phyloP scores from a whole-genome alignment of 2,113 vertebrate genomes.

The Felis catus region DNA sequence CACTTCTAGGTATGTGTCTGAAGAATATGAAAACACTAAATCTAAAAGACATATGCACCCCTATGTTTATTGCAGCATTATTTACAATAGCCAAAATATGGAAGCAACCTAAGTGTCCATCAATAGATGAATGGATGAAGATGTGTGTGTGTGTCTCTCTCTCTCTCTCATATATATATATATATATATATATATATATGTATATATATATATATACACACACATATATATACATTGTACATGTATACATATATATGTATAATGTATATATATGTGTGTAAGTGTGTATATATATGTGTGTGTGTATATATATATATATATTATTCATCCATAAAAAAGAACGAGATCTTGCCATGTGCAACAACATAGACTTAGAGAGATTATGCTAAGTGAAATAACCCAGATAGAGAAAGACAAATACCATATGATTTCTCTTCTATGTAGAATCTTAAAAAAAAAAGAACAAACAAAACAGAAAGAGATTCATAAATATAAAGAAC shows the following conservation, averaged over 20 bases:
- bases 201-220: too few relatives aligned
- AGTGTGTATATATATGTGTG: too few relatives aligned
- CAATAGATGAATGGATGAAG: neutral
- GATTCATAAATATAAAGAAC: neutral
- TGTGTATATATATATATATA: neutral
- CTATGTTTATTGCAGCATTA: neutral
- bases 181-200: too few relatives aligned
- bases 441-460: neutral
- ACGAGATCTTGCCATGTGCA: neutral
- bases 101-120: neutral
- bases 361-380: neutral
- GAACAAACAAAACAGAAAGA: neutral
- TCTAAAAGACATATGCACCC: neutral
- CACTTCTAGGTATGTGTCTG: neutral
- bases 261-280: too few relatives aligned
- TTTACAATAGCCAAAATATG: neutral
- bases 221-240: too few relatives aligned
- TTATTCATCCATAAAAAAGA: neutral
- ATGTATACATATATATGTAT: neutral
- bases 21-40: neutral
- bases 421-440: neutral
- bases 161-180: too few relatives aligned
- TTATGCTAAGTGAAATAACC: neutral
- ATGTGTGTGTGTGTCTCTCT: too few relatives aligned
- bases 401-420: neutral